Evolutionary conservation across 30 jellyfish, hydroid and myxozoan genomes (phyloP), one percentile per base, ranked within the genome.

Genomic region (Clytia hemisphaerica): DNA sequence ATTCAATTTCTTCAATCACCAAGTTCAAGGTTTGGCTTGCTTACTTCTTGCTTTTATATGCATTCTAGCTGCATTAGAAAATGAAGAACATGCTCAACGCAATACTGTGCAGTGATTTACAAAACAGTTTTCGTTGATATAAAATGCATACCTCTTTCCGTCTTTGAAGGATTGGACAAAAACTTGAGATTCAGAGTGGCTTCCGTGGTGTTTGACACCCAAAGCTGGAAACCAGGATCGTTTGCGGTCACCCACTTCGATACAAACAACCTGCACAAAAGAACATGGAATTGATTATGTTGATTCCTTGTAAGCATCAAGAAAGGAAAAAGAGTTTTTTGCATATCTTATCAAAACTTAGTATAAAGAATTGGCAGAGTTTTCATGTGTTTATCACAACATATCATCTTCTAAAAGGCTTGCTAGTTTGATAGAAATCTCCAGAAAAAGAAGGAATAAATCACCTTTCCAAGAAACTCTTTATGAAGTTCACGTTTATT

Each of bases 171-270:
- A 89, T 57, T 89, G 98, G 42, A 89, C 87, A 44, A 68, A 75
- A 0, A 80, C 70, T 27, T 89, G 94, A 21, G 77, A 88, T 29
- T 57, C 82, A 45, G 54, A 29, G 29, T 46, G 62, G 14, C 25
- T 69, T 45, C 49, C 49, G 30, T 18, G 49, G 12, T 51, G 82
- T 32, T 69, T 69, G 35, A 69, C 50, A 33, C 76, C 82, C 93
- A 89, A 58, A 30, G 98, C 98, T 63, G 98, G 98, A 76, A 89
- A 89, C 98, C 98, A 89, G 60, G 93, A 80, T 51, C 81, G 80
- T 51, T 84, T 75, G 38, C 98, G 75, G 47, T 89, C 98, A 32
- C 98, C 98, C 21, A 62, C 83, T 45, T 89, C 98, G 30, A 89
- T 85, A 62, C 98, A 89, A 29, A 89, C 83, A 45, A 89, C 98